A percentile compares a stretch with the other conserved stretches of the same genome.
phyloP scores from a whole-genome alignment of 1,140 invertebrate genomes.

The Zaprionus taronus region DNA sequence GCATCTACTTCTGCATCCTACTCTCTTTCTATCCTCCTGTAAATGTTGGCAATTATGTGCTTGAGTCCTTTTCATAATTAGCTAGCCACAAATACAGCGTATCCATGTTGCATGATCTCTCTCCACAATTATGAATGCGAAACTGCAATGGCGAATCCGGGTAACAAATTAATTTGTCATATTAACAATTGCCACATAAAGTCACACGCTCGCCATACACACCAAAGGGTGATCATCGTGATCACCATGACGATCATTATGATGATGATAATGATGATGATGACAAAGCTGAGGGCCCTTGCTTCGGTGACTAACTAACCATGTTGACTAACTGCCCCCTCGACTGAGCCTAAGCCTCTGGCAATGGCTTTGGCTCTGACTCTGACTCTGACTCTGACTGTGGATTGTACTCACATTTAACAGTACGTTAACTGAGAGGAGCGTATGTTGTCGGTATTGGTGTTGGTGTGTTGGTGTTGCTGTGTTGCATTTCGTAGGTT shows the following conservation, averaged over 20 bases:
- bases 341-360: slow-evolving; percentile 38
- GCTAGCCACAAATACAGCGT: slow-evolving; percentile 39
- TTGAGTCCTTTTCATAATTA: slow-evolving; percentile 22
- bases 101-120: slow-evolving; percentile 25
- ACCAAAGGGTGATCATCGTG: slow-evolving; percentile 44
- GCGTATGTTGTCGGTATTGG: slow-evolving; percentile 25
- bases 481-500: slow-evolving; percentile 78
- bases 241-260: slow-evolving; percentile 31
- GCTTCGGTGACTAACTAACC: slow-evolving; percentile 53
- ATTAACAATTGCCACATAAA: slow-evolving; percentile 80
- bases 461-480: slow-evolving; percentile 35
- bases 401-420: slow-evolving; percentile 38
- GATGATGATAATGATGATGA: slow-evolving; percentile 13
- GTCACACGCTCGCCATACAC: slow-evolving; percentile 70
- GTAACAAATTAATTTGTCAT: slow-evolving; percentile 83
- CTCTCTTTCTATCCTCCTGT: background rate
- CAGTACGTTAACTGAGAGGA: slow-evolving; percentile 45
- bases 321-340: slow-evolving; percentile 54
- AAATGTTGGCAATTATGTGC: slow-evolving; percentile 10
- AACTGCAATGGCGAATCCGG: slow-evolving; percentile 60
- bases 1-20: background rate
- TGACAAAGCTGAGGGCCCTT: slow-evolving; percentile 44
- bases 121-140: slow-evolving; percentile 16
- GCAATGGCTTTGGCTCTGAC: slow-evolving; percentile 28
- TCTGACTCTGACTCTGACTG: slow-evolving; percentile 5